Percentiles rank a stretch among this genome's conserved stretches.
Evolutionary conservation across 2,797 vertebrate species (phyloP).

Genomic region (Pelodytes ibericus): DNA sequence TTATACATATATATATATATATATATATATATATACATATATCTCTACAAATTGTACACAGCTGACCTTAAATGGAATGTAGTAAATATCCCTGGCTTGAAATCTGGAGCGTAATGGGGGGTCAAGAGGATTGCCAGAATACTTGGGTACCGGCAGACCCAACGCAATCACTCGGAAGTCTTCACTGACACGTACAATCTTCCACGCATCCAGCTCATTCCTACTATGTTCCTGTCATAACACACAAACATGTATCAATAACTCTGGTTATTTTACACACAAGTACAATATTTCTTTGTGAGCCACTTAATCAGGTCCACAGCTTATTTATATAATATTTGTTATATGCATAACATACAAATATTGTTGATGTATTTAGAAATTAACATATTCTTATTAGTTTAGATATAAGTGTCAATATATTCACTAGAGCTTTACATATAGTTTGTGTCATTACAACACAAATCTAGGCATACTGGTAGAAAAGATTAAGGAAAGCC

Average conservation of each 20-base stretch:
- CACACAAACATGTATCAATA: too few relatives aligned
- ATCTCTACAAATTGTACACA: background rate
- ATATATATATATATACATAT: background rate
- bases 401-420: too few relatives aligned
- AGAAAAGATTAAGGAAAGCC: too few relatives aligned
- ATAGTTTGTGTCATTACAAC: too few relatives aligned
- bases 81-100: constrained; percentile 94
- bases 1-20: background rate
- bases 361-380: too few relatives aligned
- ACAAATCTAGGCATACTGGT: too few relatives aligned
- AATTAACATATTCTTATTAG: too few relatives aligned
- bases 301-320: too few relatives aligned
- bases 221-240: constrained; percentile 84
- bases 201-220: constrained; percentile 89
- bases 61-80: constrained; percentile 91
- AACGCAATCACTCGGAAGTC: constrained; percentile 96
- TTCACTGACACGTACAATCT: constrained; percentile 94
- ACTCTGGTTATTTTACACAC: too few relatives aligned
- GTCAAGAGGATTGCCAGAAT: constrained; percentile 92
- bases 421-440: too few relatives aligned
- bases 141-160: constrained; percentile 92
- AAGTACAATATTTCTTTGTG: too few relatives aligned
- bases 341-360: background rate
- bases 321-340: background rate
- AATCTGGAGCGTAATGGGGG: constrained; percentile 96